phyloP scores from a whole-genome alignment of 2,113 vertebrate species.

The Sebastes fasciatus region DNA sequence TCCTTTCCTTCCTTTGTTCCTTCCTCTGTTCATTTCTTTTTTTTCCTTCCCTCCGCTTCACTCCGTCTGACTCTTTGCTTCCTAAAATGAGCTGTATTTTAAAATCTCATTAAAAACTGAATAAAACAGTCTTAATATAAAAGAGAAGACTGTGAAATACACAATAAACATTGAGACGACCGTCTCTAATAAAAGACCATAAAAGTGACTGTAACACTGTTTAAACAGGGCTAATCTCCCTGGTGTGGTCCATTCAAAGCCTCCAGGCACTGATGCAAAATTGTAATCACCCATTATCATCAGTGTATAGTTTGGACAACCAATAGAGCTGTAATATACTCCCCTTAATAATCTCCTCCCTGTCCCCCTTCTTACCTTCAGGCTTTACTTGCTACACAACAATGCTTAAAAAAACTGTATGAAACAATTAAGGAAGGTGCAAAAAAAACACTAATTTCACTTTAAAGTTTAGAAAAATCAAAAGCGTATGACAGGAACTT shows the following conservation, averaged over 20 bases:
- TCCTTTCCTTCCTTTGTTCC: constrained; percentile 13
- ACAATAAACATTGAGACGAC: neutral
- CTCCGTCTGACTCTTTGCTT: neutral
- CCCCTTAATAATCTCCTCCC: constrained; percentile 1
- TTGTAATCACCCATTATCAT: constrained; percentile 1
- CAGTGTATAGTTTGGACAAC: constrained; percentile 2
- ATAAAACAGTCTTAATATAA: neutral
- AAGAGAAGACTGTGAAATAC: neutral
- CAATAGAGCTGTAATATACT: neutral
- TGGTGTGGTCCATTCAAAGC: neutral
- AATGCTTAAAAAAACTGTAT: neutral
- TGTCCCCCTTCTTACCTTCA: neutral
- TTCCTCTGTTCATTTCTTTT: constrained; percentile 21
- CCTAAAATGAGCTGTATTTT: neutral
- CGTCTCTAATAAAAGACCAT: neutral
- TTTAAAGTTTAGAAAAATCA: constrained; percentile 11
- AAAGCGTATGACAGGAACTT: neutral
- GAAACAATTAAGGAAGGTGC: neutral
- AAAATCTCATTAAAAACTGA: constrained; percentile 19
- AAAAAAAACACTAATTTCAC: neutral
- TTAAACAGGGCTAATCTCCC: neutral
- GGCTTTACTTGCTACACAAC: neutral
- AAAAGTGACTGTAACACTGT: neutral
- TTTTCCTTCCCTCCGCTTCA: neutral
- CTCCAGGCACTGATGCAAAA: neutral